Conservation (phyloP, 2,113 vertebrate genomes). For the Epinephelus moara region DNA sequence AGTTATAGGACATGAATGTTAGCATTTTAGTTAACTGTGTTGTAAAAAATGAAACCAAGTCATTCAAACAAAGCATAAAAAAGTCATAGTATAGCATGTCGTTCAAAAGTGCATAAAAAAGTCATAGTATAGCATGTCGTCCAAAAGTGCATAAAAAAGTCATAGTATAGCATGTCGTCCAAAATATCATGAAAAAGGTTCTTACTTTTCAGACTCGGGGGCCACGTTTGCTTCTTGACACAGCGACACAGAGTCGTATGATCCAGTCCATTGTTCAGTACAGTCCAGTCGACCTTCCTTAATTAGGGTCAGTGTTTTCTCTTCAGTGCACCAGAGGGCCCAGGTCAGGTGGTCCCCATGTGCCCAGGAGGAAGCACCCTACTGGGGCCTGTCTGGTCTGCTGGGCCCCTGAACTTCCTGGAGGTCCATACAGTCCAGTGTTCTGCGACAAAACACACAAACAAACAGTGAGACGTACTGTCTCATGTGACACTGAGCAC, state of each 20-base stretch:
- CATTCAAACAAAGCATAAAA: too few relatives aligned
- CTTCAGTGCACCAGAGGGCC: constrained; percentile 7
- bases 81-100: too few relatives aligned
- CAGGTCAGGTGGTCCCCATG: constrained; percentile 45
- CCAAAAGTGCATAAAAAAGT: too few relatives aligned
- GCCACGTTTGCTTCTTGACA: background rate
- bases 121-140: too few relatives aligned
- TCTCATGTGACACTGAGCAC: constrained; percentile 29
- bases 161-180: too few relatives aligned
- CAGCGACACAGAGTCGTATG: background rate
- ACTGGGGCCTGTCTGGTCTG: constrained; percentile 45
- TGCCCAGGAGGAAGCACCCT: constrained; percentile 54
- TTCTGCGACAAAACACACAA: constrained; percentile 39
- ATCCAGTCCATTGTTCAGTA: background rate
- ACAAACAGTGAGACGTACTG: background rate
- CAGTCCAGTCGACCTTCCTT: background rate
- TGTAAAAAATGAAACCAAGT: too few relatives aligned
- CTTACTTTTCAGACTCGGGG: too few relatives aligned
- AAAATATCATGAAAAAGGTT: too few relatives aligned
- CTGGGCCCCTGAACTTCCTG: constrained; percentile 22
- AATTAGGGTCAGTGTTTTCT: background rate
- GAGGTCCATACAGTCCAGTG: constrained; percentile 29
- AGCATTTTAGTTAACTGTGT: too few relatives aligned
- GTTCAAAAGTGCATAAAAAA: too few relatives aligned
- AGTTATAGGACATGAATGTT: too few relatives aligned